phyloP scores from a whole-genome alignment of 2,113 vertebrate species.

The Morone chrysops region DNA sequence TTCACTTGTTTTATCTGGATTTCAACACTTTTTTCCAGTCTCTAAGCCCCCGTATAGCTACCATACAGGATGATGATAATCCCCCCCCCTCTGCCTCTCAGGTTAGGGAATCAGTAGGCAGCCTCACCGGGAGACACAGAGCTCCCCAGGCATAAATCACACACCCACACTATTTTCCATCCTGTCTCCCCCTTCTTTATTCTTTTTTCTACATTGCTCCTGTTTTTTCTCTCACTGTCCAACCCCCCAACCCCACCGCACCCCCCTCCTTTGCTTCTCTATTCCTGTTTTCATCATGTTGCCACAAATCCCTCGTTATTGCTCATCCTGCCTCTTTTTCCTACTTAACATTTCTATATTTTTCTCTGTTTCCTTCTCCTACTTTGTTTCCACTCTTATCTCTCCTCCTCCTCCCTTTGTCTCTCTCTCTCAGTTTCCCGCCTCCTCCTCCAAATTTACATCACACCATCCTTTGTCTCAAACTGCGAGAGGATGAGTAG shows the following conservation, averaged over 20 bases:
- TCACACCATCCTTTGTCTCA: slow-evolving; percentile 61
- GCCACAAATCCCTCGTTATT: slow-evolving; percentile 34
- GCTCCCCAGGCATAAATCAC: slow-evolving; percentile 75
- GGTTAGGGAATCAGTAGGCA: slow-evolving; percentile 64
- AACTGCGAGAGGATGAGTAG: slow-evolving; percentile 48
- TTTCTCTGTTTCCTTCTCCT: slow-evolving; percentile 15
- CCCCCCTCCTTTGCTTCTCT: slow-evolving; percentile 4
- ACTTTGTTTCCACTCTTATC: slow-evolving; percentile 20
- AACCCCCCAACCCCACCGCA: not conserved
- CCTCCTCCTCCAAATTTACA: slow-evolving; percentile 47
- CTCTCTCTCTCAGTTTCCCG: not conserved
- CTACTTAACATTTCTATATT: slow-evolving; percentile 38
- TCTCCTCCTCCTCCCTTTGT: slow-evolving; percentile 2
- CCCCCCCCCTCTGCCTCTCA: slow-evolving; percentile 42
- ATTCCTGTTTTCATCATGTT: slow-evolving; percentile 43
- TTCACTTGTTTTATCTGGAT: slow-evolving; percentile 20
- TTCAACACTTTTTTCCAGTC: not conserved
- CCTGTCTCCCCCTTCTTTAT: slow-evolving; percentile 13
- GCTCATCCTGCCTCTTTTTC: slow-evolving; percentile 31
- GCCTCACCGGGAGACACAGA: slow-evolving; percentile 52
- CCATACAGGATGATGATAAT: slow-evolving; percentile 40
- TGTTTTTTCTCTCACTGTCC: slow-evolving; percentile 1
- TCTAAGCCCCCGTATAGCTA: slow-evolving; percentile 27
- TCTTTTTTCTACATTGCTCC: slow-evolving; percentile 27
- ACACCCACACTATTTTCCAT: slow-evolving; percentile 53